Conservation (phyloP, 2,797 vertebrate genomes). For the Tenualosa ilisha region DNA sequence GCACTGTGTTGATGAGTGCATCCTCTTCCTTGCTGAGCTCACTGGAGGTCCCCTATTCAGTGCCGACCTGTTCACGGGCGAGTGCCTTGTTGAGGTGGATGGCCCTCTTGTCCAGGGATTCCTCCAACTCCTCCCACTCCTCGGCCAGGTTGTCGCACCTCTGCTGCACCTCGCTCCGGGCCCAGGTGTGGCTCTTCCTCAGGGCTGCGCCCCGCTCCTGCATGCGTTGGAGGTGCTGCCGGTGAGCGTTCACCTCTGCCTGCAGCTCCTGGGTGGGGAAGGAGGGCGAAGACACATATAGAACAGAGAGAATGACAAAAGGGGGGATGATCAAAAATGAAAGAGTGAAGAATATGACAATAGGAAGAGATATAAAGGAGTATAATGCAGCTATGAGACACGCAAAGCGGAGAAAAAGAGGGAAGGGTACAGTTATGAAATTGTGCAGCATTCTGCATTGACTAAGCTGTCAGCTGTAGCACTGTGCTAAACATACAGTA, state of each 20-base stretch:
- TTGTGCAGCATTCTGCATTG: too few relatives aligned
- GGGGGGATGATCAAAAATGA: not conserved
- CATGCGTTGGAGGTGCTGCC: constrained; percentile 72
- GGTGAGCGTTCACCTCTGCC: constrained; percentile 79
- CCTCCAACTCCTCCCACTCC: constrained; percentile 80
- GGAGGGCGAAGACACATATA: too few relatives aligned
- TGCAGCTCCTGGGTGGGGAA: constrained; percentile 75
- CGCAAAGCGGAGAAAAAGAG: not conserved
- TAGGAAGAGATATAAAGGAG: not conserved
- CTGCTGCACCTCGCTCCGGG: constrained; percentile 66
- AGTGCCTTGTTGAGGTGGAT: constrained; percentile 75
- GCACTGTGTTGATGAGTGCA: too few relatives aligned
- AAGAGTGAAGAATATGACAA: not conserved
- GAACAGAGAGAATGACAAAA: too few relatives aligned
- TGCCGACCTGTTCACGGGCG: constrained; percentile 79
- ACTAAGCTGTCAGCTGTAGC: too few relatives aligned
- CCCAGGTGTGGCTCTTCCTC: constrained; percentile 64
- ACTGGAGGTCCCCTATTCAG: too few relatives aligned
- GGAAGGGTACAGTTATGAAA: not conserved
- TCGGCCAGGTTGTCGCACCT: constrained; percentile 73
- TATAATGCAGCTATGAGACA: not conserved
- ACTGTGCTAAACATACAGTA: not conserved
- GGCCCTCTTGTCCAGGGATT: constrained; percentile 70
- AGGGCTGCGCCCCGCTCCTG: constrained; percentile 76
- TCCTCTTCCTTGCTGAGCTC: too few relatives aligned